Base-by-base conservation (phyloP, 2,797 vertebrate genomes). In the Orientallactaga sibirica region DNA sequence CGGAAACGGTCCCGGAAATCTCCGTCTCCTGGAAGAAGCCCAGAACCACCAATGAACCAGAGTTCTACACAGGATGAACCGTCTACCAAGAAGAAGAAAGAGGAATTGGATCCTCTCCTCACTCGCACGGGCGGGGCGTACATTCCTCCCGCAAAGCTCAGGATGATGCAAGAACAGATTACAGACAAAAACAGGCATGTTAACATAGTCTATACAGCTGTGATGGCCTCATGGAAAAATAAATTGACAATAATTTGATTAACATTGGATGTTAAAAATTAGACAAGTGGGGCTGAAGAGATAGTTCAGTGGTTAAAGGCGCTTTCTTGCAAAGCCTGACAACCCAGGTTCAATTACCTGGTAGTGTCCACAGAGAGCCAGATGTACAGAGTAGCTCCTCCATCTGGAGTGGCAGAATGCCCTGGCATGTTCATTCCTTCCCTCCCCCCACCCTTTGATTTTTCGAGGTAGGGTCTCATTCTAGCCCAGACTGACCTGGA, bases 91-190 rank as follows among this genome's bases (percentile, higher is more conserved):
- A 99, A 99, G 98, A 99, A 99, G 98, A 99, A 99, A 86, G 99
- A 99, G 93, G 99, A 99, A 48, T 55, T 99, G 70, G 99, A 99
- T 97, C 99, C 99, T 27, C 99, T 99, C 94, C 98, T 99, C 76
- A 99, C 99, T 24, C 99, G 99, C 73, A 99, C 99, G 0, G 99
- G 99, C 6, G 99, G 99, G 29, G 99, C 99, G 0, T 99, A 99
- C 94, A 99, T 99, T 96, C 99, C 99, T 1, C 99, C 99, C 3
- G 99, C 99, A 87, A 99, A 99, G 93, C 99, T 99, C 67, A 98
- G 99, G 86, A 99, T 99, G 99, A 99, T 99, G 99, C 99, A 99
- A 96, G 99, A 99, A 82, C 99, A 99, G 97, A 99, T 99, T 94
- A 99, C 99, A 3, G 99, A 99, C 98, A 99, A 99, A 98, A 99